These are phyloP conservation scores for Aphodius granarius DNA, from an alignment of 2,888 invertebrate species.

Conservation along the genomic window DNA sequence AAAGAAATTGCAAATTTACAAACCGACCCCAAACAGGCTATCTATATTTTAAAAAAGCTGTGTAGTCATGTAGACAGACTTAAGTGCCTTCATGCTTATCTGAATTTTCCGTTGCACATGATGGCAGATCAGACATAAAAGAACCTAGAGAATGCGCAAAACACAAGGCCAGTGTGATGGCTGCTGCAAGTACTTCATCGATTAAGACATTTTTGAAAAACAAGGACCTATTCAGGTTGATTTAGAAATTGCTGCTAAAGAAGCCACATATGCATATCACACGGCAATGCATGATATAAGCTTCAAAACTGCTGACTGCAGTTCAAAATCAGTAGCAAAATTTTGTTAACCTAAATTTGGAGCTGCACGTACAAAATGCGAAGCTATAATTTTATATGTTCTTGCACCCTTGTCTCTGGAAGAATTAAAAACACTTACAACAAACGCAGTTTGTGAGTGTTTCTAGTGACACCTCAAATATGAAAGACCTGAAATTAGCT, in stretches of 20 bases:
- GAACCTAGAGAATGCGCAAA: background rate
- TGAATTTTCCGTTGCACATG: background rate
- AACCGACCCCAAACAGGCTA: background rate
- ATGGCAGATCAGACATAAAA: background rate
- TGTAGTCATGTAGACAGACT: background rate
- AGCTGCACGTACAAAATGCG: background rate
- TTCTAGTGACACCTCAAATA: background rate
- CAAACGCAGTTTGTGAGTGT: background rate
- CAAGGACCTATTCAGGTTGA: background rate
- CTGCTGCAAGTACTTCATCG: background rate
- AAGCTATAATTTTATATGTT: background rate
- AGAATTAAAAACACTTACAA: background rate
- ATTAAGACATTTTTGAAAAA: constrained; percentile 1
- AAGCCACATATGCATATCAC: constrained; percentile 1
- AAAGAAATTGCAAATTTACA: background rate
- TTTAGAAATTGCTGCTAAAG: background rate
- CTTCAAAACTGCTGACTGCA: background rate
- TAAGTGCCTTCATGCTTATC: background rate
- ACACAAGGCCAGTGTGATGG: background rate
- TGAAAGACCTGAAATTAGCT: background rate
- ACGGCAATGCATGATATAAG: background rate
- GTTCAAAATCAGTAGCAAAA: background rate
- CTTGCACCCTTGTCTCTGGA: background rate
- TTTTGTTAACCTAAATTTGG: background rate
- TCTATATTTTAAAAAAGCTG: background rate